Evolutionary conservation across 2,888 invertebrate species (phyloP).

Genomic region (Epirrhoe tristata): DNA sequence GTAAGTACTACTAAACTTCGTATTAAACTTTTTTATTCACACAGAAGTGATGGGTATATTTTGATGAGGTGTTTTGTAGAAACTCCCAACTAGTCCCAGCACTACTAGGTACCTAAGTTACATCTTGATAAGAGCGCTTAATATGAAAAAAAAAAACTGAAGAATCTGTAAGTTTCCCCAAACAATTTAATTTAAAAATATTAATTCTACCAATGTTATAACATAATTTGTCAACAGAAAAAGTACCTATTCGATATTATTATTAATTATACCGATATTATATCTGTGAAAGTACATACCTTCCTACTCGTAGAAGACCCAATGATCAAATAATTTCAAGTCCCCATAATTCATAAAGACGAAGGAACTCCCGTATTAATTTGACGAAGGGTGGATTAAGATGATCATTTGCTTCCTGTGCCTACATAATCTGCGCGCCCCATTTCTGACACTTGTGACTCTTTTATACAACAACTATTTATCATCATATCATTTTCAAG

Average conservation of each 20-base stretch:
- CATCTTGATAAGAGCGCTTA: too few species aligned
- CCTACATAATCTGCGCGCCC: constrained; percentile 29
- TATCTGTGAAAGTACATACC: constrained; percentile 10
- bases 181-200: too few species aligned
- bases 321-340: constrained; percentile 23
- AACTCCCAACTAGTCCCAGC: too few species aligned
- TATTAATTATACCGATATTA: constrained; percentile 1
- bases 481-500: neutral
- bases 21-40: too few species aligned
- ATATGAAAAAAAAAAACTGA: too few species aligned
- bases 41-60: too few species aligned
- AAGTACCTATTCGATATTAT: too few species aligned
- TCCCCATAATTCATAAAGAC: constrained; percentile 26
- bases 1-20: too few species aligned
- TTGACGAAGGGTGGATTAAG: constrained; percentile 45
- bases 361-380: constrained; percentile 36
- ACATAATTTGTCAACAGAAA: neutral
- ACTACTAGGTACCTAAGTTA: too few species aligned
- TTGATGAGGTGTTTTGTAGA: too few species aligned
- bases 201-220: too few species aligned
- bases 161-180: too few species aligned
- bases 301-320: neutral
- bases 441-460: constrained; percentile 35
- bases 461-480: neutral
- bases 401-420: constrained; percentile 38